Base-by-base conservation (phyloP, 2,888 invertebrate species). In the Temnothorax ravouxi region DNA sequence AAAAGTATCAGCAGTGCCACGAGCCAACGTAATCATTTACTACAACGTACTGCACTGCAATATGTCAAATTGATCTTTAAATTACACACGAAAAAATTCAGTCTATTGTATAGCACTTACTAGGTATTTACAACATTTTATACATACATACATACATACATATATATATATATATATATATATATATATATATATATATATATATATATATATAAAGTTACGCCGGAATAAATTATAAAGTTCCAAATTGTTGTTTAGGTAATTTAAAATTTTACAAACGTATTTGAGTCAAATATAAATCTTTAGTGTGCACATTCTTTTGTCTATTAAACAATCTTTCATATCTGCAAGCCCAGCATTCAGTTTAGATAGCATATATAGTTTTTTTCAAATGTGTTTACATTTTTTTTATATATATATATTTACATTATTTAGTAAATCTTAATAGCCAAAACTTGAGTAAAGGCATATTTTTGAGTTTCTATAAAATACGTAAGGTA, bases 321-420 rank as follows among this genome's bases (percentile, higher is more conserved):
- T 44, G 9, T 62, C 11, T 52, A 34, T 69, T 18, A 64, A 21
- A 69, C 34, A 56, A 64, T 61, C 56, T 18, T 64, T 56, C 18
- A 18, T 62, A 85, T 81, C 50, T 86, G 76, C 80, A 69, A 85
- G 41, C 74, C 79, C 84, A 84, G 69, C 75, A 79, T 87, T 66
- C 62, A 69, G 11, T 85, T 76, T 83, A 84, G 25, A 38, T 71
- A 83, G 66, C 67, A 83, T 86, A 83, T 86, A 72, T 85, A 86
- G 67, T 44, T 67, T 50, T 79, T 86, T 72, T 82, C 59, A 61
- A 18, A 71, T 75, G 29, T 84, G 84, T 88, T 54, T 34, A 6
- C 34, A 34, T 34, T 34, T 34, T 34, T 6, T 34, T 5, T 0
- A 34, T 4, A 34, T 3, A 29, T 29, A 34, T 34, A 6, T 34